Evolutionary conservation across 1,140 invertebrate genomes (phyloP), one percentile per base, ranked within the genome.

Genomic region (Cryptotermes secundus): DNA sequence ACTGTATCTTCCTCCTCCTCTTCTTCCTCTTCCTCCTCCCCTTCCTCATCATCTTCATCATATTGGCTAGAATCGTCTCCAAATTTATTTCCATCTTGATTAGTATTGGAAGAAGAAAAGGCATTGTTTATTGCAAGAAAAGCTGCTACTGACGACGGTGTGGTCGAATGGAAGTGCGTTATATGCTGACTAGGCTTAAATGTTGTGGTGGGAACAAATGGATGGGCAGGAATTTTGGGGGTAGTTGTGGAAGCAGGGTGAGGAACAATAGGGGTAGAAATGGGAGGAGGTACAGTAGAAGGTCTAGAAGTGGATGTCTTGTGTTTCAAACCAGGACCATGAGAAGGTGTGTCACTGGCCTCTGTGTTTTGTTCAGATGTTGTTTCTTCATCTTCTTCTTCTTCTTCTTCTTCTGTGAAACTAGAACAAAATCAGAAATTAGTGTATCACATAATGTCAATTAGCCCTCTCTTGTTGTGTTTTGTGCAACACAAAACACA

Each of bases 101-200:
- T 83, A 24, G 83, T 85, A 10, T 86, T 86, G 82, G 86, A 86
- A 16, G 87, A 87, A 45, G 87, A 87, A 22, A 87, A 86, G 31
- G 85, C 86, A 6, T 38, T 86, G 81, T 26, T 84, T 86, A 81
- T 87, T 86, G 79, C 87, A 87, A 83, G 86, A 86, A 80, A 88
- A 86, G 49, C 83, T 84, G 42, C 80, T 49, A 86, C 85, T 88
- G 84, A 85, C 87, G 84, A 85, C 31, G 80, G 49, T 87, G 86
- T 36, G 86, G 86, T 81, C 87, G 87, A 83, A 84, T 89, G 7
- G 87, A 86, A 34, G 87, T 84, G 26, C 87, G 87, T 80, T 87
- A 88, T 6, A 86, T 87, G 42, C 34, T 22, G 85, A 19, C 3
- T 49, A 82, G 87, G 87, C 84, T 88, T 87, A 59, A 85, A 80